These are phyloP conservation scores for Lichenostomus cassidix DNA, from an alignment of 2,113 vertebrate genomes.

Conservation along the genomic window DNA sequence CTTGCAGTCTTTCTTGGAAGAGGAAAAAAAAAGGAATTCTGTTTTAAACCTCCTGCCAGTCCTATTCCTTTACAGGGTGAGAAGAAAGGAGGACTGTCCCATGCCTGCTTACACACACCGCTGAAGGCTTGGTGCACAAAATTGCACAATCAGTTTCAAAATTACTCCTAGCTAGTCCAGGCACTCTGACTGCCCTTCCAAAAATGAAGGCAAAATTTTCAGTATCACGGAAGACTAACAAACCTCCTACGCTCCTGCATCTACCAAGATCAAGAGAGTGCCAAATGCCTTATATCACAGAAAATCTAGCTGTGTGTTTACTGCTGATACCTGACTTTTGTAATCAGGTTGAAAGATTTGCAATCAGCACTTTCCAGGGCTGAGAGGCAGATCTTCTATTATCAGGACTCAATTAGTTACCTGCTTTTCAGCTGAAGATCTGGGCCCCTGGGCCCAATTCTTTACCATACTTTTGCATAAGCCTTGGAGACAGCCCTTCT, in stretches of 20 bases:
- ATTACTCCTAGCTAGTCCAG: not conserved
- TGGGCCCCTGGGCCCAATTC: not conserved
- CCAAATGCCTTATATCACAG: not conserved
- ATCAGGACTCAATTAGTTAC: not conserved
- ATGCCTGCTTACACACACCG: not conserved
- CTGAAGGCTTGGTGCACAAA: not conserved
- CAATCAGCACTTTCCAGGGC: not conserved
- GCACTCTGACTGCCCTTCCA: not conserved
- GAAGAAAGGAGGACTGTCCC: not conserved
- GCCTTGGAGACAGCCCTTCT: not conserved
- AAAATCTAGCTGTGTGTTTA: not conserved
- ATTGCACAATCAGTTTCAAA: not conserved
- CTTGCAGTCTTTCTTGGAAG: not conserved
- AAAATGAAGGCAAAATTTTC: slow-evolving; percentile 5
- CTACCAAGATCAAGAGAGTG: rapidly evolving
- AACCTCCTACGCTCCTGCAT: not conserved
- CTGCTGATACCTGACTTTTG: not conserved
- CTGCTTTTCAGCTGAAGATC: not conserved
- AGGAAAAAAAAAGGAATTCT: not conserved
- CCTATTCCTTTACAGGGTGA: not conserved
- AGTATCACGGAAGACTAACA: not conserved
- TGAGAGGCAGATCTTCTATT: not conserved
- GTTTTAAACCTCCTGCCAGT: not conserved
- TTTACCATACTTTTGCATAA: not conserved
- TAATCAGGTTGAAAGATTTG: not conserved